Base-by-base conservation (phyloP, 1,140 invertebrate genomes). In the Ostrea denselamellosa region DNA sequence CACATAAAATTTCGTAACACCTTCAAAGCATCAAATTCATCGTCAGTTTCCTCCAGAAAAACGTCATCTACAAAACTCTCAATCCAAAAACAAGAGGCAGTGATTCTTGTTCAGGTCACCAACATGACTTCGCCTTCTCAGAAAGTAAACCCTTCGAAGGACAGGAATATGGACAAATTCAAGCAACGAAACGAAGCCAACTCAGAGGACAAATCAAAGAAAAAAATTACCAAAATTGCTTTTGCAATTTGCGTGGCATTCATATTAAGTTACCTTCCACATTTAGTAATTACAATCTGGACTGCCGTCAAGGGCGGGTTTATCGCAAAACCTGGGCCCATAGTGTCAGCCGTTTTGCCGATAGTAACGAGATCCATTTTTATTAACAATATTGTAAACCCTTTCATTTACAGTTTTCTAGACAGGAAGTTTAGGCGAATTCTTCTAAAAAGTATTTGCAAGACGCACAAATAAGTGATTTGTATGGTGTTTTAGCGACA, bases 331-430 rank as follows among this genome's bases (percentile, higher is more conserved):
- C 87, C 88, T 10, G 89, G 86, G 25, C 85, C 88, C 3, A 54
- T 86, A n/a, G 86, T 86, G 0, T 85, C 90, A 0, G 87, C 92
- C 2, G 14, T 88, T n/a, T 90, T 92, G 85, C 92, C 91, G 53
- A 89, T 93, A 17, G 89, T 90, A 14, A 89, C 91, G 10, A 65
- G 92, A 0, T 91, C 92, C 1, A 91, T 91, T 52, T 91, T 93
- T 65, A 89, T 93, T 12, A 93, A 93, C 89, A 91, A 89, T 71
- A 86, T 90, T 14, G 87, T 84, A 17, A 93, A 93, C 56, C 88
- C 90, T 8, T 89, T 93, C 28, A 90, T 93, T 25, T 93, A 93
- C 86, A 90, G 92, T 17, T 91, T 93, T 65, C 89, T 91, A 28
- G 92, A 92, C 86, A 81, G 85, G 51, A 89, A 88, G 28, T 93